These are phyloP conservation scores for Tribolium freemani DNA, from an alignment of 2,888 invertebrate species.

Conservation along the genomic window DNA sequence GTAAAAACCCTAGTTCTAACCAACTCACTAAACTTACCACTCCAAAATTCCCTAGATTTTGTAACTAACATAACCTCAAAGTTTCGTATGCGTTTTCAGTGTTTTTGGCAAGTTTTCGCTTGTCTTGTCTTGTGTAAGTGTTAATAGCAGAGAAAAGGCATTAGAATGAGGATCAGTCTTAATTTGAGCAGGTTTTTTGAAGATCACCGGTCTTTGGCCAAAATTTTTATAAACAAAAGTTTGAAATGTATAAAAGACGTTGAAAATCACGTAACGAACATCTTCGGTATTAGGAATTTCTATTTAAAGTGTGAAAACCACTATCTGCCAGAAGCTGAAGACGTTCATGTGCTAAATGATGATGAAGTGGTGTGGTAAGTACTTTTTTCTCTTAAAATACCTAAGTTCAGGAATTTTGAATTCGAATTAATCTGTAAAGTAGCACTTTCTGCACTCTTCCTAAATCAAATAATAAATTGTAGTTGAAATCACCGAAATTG, in stretches of 20 bases:
- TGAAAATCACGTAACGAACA: constrained; percentile 58
- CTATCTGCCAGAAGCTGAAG: constrained; percentile 63
- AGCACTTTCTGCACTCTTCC: no score
- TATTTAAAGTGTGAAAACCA: constrained; percentile 62
- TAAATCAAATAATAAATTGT: no score
- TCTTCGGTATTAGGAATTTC: constrained; percentile 62
- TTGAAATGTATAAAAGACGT: constrained; percentile 57
- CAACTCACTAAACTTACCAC: neutral
- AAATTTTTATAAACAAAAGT: constrained; percentile 46
- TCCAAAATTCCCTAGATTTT: no score
- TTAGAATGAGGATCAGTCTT: constrained; percentile 34
- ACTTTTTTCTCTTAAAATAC: neutral
- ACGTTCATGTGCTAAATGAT: constrained; percentile 58
- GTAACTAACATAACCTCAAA: neutral
- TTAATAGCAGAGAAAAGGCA: no score
- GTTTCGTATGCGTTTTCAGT: no score
- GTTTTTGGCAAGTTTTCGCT: no score
- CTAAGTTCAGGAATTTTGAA: no score
- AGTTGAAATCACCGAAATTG: no score
- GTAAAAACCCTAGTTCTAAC: no score
- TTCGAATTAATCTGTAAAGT: no score
- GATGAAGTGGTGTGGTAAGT: constrained; percentile 52
- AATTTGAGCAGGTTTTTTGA: constrained; percentile 43
- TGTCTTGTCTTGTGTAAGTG: no score
- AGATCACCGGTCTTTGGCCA: constrained; percentile 43